A percentile compares a stretch with the other conserved stretches of the same genome.
These are phyloP conservation scores for Dryobota labecula DNA, from an alignment of 2,888 invertebrate species.

Conservation along the genomic window DNA sequence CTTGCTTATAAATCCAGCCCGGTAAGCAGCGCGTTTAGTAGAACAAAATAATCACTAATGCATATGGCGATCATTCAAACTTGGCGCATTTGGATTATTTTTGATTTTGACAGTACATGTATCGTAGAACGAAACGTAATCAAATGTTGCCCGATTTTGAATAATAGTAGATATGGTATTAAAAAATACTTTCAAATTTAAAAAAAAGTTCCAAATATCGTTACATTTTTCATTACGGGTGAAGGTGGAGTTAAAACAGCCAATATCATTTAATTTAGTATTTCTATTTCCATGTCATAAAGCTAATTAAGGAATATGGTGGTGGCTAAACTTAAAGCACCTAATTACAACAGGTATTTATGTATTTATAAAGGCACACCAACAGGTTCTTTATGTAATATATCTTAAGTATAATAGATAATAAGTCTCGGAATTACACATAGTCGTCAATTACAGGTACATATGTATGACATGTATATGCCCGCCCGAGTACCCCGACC, in stretches of 20 bases:
- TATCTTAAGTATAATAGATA: neutral
- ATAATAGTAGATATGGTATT: conserved; percentile 15
- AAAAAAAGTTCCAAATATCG: neutral
- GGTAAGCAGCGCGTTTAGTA: neutral
- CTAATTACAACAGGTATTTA: neutral
- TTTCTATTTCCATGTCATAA: no score
- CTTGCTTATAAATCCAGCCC: neutral
- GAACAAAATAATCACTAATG: neutral
- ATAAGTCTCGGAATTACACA: neutral
- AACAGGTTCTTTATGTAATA: neutral
- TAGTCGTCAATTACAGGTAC: neutral
- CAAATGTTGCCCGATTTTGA: conserved; percentile 36
- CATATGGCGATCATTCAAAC: conserved; percentile 5
- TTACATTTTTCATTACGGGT: neutral
- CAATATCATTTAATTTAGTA: neutral
- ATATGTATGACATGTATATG: neutral
- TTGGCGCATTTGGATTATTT: conserved; percentile 6
- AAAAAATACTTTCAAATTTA: neutral
- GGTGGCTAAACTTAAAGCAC: neutral
- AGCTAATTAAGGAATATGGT: no score
- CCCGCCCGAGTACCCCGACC: neutral
- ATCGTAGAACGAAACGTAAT: conserved; percentile 55
- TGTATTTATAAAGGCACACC: neutral
- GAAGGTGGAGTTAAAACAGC: neutral
- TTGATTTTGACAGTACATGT: conserved; percentile 18